These are phyloP conservation scores for Phalacrocorax pelagicus DNA, from an alignment of 2,113 vertebrate species.

Conservation along the genomic window DNA sequence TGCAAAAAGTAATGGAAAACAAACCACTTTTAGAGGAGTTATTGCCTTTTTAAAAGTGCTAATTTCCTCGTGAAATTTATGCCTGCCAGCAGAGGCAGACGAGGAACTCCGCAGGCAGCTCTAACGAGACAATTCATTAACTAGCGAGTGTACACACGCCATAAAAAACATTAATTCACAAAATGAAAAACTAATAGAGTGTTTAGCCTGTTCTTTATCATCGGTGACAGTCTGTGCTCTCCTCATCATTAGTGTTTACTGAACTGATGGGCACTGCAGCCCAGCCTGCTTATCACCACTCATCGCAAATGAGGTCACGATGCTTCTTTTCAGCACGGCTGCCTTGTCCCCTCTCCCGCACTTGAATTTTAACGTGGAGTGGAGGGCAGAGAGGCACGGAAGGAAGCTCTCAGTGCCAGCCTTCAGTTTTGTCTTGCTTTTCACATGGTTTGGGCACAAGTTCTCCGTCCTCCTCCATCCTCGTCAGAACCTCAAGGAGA, in stretches of 20 bases:
- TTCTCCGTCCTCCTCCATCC: not conserved
- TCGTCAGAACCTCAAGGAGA: not conserved
- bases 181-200: conserved; percentile 81
- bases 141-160: conserved; percentile 47
- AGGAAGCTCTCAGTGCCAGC: not conserved
- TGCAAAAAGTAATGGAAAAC: conserved; percentile 41
- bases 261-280: conserved; percentile 41
- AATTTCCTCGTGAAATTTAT: conserved; percentile 69
- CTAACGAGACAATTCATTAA: conserved; percentile 82
- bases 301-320: not conserved
- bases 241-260: conserved; percentile 68
- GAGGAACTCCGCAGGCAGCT: conserved; percentile 61
- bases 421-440: not conserved
- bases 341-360: not conserved
- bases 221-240: conserved; percentile 46
- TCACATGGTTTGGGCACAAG: not conserved
- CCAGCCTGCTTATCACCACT: conserved; percentile 26
- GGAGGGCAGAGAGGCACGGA: not conserved
- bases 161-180: conserved; percentile 75
- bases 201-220: conserved; percentile 77
- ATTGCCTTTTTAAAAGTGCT: conserved; percentile 47
- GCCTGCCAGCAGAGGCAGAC: conserved; percentile 47
- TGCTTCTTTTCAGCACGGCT: not conserved
- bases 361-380: not conserved
- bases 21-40: conserved; percentile 48